Base-by-base conservation (phyloP, 2,113 vertebrate species). In the Oxyruncus cristatus region DNA sequence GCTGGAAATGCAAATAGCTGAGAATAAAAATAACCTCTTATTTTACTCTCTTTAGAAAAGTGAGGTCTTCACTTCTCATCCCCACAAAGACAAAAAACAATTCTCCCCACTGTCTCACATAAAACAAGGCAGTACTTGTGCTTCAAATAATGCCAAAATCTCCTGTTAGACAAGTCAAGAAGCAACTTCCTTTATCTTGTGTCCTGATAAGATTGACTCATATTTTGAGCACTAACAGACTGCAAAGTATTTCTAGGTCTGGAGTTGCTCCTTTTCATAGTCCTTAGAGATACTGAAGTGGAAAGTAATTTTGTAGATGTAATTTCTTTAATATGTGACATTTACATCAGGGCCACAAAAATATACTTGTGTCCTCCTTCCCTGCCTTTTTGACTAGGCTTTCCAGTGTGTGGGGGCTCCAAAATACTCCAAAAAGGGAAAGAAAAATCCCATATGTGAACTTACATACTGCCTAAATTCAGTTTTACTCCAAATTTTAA, bases 311-410 rank as follows among this genome's bases (percentile, higher is more conserved):
- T 92, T 97, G 92, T 94, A 97, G 73, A 96, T 37, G 85, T 85
- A 95, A 97, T 82, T 96, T 83, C 53, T 73, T 93, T 96, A 96
- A 97, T 96, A 97, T 53, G 93, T 97, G 97, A 97, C 91, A 95
- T 95, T 95, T 90, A 63, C 75, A 95, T 94, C 92, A 93, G 86
- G 88, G 82, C 61, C 96, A 80, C 87, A 96, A 88, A 93, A 94
- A 76, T 62, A 92, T 71, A 88, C 68, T 58, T 15, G 2, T 81
- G 91, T 92, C 85, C 49, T 78, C 59, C 53, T 81, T 85, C 86
- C 58, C 77, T 2, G 59, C 46, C 41, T 76, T 86, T 92, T 52
- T 86, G 59, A 87, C 79, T 78, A 58, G 70, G 78, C 87, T 96
- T 88, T 91, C 90, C 93, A 66, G 65, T 15, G 49, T 27, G 80